Base-by-base conservation (phyloP, 1,140 invertebrate genomes). In the Lamellibrachia luymesi region DNA sequence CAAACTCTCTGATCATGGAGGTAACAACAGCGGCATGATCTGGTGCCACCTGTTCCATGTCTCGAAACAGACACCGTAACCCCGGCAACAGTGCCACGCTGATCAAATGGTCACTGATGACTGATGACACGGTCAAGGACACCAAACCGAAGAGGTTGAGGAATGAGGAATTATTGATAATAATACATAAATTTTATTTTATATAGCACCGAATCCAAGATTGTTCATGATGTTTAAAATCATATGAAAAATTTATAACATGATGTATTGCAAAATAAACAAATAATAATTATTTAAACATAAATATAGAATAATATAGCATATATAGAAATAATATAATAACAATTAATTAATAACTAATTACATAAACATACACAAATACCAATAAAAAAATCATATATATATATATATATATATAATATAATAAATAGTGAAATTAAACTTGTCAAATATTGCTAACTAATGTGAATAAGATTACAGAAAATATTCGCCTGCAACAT, bases 41-140 rank as follows among this genome's bases (percentile, higher is more conserved):
- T 8, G 95, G 95, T 38, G 95, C 95, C 25, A 96, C 94, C 51
- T 94, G 92, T 90, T 95, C 95, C 94, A 96, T 95, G 93, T 96
- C 96, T 56, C 95, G 94, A 56, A 95, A 94, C 90, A 96, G 94
- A 94, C 95, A 96, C 8, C 95, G 93, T 92, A 96, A 93, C 1
- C 96, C 96, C 91, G 96, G 96, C 90, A 96, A 94, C 95, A 96
- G 95, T 8, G 95, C 95, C 94, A 96, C 96, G 90, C 95, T 94
- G 49, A 96, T 95, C 91, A 96, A 93, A 94, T 96, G 96, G 91
- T 96, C 95, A 94, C 95, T 96, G 93, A 96, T 95, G 94, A 96
- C 96, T 96, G 90, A 17, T 91, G 0, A 8, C 90, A 5, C 22
- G 90, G 94, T 95, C 93, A 95, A 95, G 94, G 94, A 92, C 64